Evolutionary conservation across 2,888 invertebrate genomes (phyloP).

Genomic region (Macrosiphum euphorbiae): DNA sequence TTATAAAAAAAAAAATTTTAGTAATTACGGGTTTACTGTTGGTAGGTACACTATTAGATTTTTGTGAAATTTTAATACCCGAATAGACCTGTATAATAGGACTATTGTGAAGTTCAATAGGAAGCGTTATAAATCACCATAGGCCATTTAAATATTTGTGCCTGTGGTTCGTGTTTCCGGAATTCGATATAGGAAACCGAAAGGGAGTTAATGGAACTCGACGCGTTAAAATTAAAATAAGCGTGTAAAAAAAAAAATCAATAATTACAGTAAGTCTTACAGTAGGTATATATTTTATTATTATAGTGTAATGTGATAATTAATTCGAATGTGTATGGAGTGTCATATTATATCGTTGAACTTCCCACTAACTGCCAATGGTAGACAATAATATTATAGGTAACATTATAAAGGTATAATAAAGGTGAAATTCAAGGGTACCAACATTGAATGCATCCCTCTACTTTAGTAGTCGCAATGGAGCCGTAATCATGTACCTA

Average conservation of each 20-base stretch:
- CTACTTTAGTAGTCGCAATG: neutral
- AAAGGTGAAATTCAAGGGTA: neutral
- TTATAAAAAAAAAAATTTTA: neutral
- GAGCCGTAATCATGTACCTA: neutral
- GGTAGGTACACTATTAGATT: neutral
- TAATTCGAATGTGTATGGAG: neutral
- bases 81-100: neutral
- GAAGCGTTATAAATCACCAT: conserved; percentile 6
- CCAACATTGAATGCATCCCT: neutral
- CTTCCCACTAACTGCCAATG: neutral
- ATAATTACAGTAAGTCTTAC: neutral
- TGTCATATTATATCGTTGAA: neutral
- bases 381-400: neutral
- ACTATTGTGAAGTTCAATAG: neutral
- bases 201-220: neutral
- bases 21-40: neutral
- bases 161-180: neutral
- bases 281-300: neutral
- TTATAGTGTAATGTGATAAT: neutral
- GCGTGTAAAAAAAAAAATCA: neutral
- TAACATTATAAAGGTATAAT: neutral
- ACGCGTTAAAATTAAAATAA: neutral
- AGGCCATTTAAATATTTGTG: neutral
- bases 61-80: neutral
- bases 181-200: neutral